phyloP scores from a whole-genome alignment of 2,113 vertebrate genomes.

The Capra hircus region DNA sequence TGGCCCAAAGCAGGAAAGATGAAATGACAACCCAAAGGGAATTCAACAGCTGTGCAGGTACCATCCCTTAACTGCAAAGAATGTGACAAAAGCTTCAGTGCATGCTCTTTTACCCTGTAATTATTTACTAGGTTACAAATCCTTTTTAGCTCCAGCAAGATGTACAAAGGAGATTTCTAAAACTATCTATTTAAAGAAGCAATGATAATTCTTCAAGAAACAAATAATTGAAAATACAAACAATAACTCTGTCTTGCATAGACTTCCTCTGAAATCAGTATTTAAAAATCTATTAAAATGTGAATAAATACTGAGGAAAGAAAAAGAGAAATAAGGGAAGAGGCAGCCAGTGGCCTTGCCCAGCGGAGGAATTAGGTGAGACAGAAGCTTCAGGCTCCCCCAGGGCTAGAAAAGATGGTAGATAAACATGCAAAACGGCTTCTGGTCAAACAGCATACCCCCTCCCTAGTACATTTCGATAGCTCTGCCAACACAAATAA shows the following conservation, averaged over 20 bases:
- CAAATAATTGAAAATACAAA: background rate
- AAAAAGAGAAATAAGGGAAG: background rate
- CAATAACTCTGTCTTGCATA: background rate
- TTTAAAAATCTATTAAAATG: background rate
- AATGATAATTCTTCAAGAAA: background rate
- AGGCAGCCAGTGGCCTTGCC: background rate
- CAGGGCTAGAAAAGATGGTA: background rate
- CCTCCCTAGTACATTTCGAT: background rate
- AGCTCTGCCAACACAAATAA: background rate
- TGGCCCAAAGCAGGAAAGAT: background rate
- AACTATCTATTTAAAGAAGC: background rate
- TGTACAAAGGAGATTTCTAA: background rate
- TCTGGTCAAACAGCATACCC: background rate
- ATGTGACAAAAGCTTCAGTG: background rate
- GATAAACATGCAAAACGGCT: conserved; percentile 17
- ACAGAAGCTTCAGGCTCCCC: background rate
- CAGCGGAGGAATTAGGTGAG: background rate
- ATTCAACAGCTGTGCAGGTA: background rate
- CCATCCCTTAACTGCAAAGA: background rate
- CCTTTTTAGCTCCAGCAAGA: background rate
- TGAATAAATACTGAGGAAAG: background rate
- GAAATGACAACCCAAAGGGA: background rate
- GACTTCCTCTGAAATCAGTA: background rate
- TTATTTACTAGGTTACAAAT: background rate
- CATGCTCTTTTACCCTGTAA: background rate